These are phyloP conservation scores for Gymnocephalus cernua DNA, from an alignment of 2,113 vertebrate genomes.

Conservation along the genomic window DNA sequence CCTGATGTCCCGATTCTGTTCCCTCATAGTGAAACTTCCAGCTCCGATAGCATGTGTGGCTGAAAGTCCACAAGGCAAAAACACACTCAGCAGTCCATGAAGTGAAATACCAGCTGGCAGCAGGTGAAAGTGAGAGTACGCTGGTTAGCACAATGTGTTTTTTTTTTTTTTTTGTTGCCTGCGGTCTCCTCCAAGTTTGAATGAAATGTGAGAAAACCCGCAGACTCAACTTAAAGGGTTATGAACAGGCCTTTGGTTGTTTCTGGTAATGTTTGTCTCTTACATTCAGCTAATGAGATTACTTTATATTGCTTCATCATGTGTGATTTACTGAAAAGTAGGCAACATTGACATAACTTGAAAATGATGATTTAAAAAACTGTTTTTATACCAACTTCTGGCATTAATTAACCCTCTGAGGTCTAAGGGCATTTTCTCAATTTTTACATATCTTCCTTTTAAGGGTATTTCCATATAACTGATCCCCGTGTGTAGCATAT, in stretches of 20 bases:
- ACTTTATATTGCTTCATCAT: neutral
- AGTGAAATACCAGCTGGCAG: neutral
- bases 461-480: too few species aligned
- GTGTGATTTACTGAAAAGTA: neutral
- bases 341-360: neutral
- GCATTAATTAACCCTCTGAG: neutral
- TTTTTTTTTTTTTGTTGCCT: too few species aligned
- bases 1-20: neutral
- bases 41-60: accelerated
- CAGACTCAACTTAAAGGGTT: too few species aligned
- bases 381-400: neutral
- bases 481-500: too few species aligned
- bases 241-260: neutral
- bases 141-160: neutral
- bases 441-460: too few species aligned
- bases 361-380: neutral
- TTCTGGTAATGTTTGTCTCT: neutral
- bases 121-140: constrained; percentile 12
- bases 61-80: neutral
- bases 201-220: neutral
- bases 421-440: too few species aligned
- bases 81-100: neutral
- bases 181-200: neutral
- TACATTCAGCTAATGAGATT: neutral
- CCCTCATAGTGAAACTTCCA: constrained; percentile 57